Conservation (phyloP, 2,113 vertebrate genomes). For the Nicator chloris region DNA sequence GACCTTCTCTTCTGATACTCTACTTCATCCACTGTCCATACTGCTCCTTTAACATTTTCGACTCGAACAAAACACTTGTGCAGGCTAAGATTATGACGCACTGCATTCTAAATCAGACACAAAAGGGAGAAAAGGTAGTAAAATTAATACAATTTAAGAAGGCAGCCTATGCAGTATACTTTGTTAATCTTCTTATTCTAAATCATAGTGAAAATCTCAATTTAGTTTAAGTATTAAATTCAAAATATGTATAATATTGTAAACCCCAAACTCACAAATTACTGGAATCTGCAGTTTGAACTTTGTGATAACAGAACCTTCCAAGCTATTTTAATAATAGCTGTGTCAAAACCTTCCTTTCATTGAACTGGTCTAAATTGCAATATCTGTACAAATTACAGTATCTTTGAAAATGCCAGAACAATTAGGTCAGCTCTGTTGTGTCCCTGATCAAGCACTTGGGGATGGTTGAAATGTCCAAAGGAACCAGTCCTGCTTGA, state of each 20-base stretch:
- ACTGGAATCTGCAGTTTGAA: slow-evolving; percentile 83
- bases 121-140: slow-evolving; percentile 65
- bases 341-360: slow-evolving; percentile 93
- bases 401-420: slow-evolving; percentile 89
- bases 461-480: slow-evolving; percentile 86
- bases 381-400: slow-evolving; percentile 95
- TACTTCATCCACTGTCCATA: slow-evolving; percentile 99
- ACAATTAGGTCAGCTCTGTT: slow-evolving; percentile 88
- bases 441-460: slow-evolving; percentile 85
- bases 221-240: slow-evolving; percentile 74
- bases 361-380: slow-evolving; percentile 91
- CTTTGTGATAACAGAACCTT: slow-evolving; percentile 85
- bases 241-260: slow-evolving; percentile 72
- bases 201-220: slow-evolving; percentile 70
- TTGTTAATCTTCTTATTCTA: slow-evolving; percentile 74
- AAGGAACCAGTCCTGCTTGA: slow-evolving; percentile 86
- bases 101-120: slow-evolving; percentile 89
- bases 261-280: slow-evolving; percentile 79
- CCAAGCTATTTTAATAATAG: slow-evolving; percentile 95
- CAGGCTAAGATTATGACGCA: slow-evolving; percentile 99
- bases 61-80: slow-evolving; percentile 99
- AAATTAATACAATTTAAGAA: slow-evolving; percentile 75
- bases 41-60: slow-evolving; percentile 99
- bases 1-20: slow-evolving; percentile 99
- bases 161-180: slow-evolving; percentile 52